Conservation (phyloP, 1,140 invertebrate genomes). For the Lepidurus apus region DNA sequence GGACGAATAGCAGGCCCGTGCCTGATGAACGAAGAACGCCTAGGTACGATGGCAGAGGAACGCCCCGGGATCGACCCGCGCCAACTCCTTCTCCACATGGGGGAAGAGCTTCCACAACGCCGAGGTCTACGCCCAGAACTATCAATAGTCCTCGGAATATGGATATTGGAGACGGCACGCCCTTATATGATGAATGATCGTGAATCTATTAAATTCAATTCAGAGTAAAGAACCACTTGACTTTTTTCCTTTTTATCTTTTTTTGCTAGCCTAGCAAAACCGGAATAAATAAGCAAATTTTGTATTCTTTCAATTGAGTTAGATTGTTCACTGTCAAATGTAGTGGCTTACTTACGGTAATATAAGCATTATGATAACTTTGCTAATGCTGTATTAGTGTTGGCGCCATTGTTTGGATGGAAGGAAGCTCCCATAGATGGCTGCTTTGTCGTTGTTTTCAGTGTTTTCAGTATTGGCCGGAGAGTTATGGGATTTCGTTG, state of each 20-base stretch:
- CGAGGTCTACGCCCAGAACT: constrained; percentile 8
- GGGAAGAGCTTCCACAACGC: constrained; percentile 26
- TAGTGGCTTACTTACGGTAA: no score
- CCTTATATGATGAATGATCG: constrained; percentile 34
- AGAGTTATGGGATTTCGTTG: no score
- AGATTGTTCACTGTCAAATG: background rate
- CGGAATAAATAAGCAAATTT: background rate
- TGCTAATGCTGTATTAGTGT: no score
- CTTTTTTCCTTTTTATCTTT: background rate
- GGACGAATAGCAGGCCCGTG: background rate
- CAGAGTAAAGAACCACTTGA: background rate
- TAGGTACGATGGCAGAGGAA: background rate
- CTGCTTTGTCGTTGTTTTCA: no score
- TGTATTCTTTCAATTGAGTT: background rate
- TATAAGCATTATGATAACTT: no score
- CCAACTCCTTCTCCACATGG: constrained; percentile 8
- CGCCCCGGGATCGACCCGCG: background rate
- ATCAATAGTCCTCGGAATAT: constrained; percentile 28
- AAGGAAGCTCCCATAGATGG: no score
- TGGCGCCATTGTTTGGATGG: no score
- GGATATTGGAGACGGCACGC: constrained; percentile 34
- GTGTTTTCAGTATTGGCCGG: no score
- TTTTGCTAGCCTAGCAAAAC: background rate
- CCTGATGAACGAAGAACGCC: background rate
- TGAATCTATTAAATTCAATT: background rate